A percentile compares a stretch with the other conserved stretches of the same genome.
Conservation (phyloP, 2,797 vertebrate genomes). For the Schizopygopsis pylzovi region DNA sequence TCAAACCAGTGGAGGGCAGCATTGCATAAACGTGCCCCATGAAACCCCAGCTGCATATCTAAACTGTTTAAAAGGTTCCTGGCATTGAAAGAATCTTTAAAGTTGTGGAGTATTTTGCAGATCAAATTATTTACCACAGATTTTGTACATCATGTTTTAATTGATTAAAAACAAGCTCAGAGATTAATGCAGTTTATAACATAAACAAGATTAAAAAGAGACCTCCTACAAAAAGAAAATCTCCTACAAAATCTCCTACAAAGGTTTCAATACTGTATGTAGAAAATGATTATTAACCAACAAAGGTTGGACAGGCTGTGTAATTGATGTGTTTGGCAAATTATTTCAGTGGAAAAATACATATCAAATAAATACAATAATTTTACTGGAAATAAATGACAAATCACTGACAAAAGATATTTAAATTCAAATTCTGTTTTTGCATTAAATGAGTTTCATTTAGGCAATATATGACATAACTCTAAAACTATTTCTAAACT, state of each 20-base stretch:
- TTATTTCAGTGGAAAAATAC: not conserved
- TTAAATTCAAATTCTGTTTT: not conserved
- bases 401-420: not conserved
- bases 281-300: not conserved
- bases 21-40: conserved; percentile 29
- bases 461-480: no score
- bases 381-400: not conserved
- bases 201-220: not conserved
- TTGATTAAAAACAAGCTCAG: not conserved
- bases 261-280: not conserved
- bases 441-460: no score
- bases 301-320: not conserved
- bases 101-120: not conserved
- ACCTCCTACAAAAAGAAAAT: not conserved
- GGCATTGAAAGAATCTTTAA: not conserved
- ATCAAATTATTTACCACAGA: not conserved
- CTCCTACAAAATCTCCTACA: not conserved
- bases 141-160: not conserved
- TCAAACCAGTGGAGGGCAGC: conserved; percentile 49
- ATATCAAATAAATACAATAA: not conserved
- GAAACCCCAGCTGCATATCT: not conserved
- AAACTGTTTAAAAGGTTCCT: not conserved
- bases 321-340: not conserved
- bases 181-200: not conserved
- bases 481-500: no score